phyloP scores from a whole-genome alignment of 1,140 invertebrate genomes.

The Nixonia krombeini region DNA sequence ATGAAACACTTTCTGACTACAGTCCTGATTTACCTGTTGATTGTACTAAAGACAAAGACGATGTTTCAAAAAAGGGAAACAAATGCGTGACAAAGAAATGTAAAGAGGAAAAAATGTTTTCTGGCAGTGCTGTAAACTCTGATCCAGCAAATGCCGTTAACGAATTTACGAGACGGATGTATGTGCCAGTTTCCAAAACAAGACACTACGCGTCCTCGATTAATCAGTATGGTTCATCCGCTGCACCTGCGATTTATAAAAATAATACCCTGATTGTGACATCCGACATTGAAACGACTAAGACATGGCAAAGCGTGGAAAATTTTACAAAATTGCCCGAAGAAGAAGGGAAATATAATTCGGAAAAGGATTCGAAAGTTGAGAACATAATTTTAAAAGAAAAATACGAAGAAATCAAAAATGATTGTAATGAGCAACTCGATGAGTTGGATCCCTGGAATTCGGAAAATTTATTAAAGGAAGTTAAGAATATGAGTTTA shows the following conservation, averaged over 20 bases:
- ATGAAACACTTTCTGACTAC: conserved; percentile 56
- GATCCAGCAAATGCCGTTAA: conserved; percentile 30
- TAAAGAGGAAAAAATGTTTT: conserved; percentile 1
- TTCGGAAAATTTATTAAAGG: neutral
- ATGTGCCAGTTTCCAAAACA: conserved; percentile 36
- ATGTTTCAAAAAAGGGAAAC: conserved; percentile 9
- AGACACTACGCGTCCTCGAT: conserved; percentile 10
- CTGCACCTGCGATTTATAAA: conserved; percentile 38
- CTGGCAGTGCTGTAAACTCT: neutral
- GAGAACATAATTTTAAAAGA: neutral
- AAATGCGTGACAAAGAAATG: too few species aligned
- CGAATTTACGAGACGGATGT: conserved; percentile 23
- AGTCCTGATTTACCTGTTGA: too few species aligned
- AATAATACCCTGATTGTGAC: conserved; percentile 47
- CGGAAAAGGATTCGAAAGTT: neutral
- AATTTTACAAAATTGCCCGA: neutral
- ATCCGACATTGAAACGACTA: conserved; percentile 34
- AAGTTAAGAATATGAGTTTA: too few species aligned
- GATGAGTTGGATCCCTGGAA: neutral
- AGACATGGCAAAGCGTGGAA: neutral
- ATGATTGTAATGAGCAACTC: too few species aligned
- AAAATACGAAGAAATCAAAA: conserved; percentile 1
- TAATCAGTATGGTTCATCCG: conserved; percentile 9
- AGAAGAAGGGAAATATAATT: neutral
- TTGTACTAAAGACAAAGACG: conserved; percentile 48